These are phyloP conservation scores for Eremobia ochroleuca DNA, from an alignment of 2,888 invertebrate species.

Conservation along the genomic window DNA sequence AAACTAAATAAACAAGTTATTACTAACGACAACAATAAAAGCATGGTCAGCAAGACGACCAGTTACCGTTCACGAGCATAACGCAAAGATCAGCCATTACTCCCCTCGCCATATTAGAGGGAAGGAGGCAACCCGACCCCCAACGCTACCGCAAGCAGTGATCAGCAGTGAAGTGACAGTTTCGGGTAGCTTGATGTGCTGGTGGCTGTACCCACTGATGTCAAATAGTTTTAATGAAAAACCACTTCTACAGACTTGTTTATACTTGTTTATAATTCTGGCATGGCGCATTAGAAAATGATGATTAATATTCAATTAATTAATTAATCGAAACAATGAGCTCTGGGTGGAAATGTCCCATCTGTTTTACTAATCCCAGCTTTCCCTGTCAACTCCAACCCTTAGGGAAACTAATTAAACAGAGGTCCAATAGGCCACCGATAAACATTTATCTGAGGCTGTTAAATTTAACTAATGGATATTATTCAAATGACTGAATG, in stretches of 20 bases:
- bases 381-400: slow-evolving; percentile 43
- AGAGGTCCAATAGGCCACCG: slow-evolving; percentile 17
- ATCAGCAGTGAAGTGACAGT: too few relatives aligned
- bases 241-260: too few relatives aligned
- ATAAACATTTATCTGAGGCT: slow-evolving; percentile 36
- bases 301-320: slow-evolving; percentile 44
- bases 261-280: neutral
- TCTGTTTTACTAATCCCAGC: slow-evolving; percentile 46
- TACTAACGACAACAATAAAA: too few relatives aligned
- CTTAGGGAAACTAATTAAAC: slow-evolving; percentile 46
- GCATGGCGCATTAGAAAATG: neutral
- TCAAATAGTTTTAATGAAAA: neutral
- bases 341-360: slow-evolving; percentile 37
- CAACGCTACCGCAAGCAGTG: too few relatives aligned
- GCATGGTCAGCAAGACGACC: too few relatives aligned
- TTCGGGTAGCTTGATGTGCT: too few relatives aligned
- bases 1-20: too few relatives aligned
- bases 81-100: too few relatives aligned
- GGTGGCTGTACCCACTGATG: neutral
- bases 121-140: too few relatives aligned
- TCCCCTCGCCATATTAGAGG: too few relatives aligned
- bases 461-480: slow-evolving; percentile 30
- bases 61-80: too few relatives aligned
- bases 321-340: slow-evolving; percentile 32
- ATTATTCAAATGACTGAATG: slow-evolving; percentile 24